Evolutionary conservation across 37 sponge, comb jelly and placozoan genomes (phyloP).

Genomic region (Chondrilla cf. caribensis): DNA sequence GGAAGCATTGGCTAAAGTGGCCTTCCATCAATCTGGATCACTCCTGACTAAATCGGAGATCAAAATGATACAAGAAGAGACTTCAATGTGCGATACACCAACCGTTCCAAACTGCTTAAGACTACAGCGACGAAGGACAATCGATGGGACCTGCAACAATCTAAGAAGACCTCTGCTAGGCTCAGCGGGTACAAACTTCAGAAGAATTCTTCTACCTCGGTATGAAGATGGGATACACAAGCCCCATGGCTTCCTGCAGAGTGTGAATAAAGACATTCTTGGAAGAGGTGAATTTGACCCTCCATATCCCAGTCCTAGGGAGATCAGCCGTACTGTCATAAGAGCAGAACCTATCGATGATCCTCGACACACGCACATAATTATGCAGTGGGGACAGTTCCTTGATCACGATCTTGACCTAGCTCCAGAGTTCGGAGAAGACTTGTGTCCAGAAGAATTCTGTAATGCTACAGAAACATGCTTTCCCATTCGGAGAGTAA

Average conservation of each 20-base stretch:
- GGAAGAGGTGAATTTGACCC: constrained; percentile 44
- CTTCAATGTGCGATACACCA: constrained; percentile 21
- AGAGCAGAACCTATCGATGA: constrained; percentile 28
- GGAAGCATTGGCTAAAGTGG: constrained; percentile 40
- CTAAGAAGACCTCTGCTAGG: constrained; percentile 53
- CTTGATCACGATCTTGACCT: constrained; percentile 82
- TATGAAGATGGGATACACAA: constrained; percentile 73
- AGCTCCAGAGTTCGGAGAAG: constrained; percentile 18
- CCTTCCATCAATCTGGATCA: constrained; percentile 54
- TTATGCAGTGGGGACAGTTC: constrained; percentile 97
- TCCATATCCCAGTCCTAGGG: constrained; percentile 74
- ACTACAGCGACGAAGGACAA: constrained; percentile 48
- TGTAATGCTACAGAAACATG: constrained; percentile 43
- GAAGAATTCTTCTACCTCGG: constrained; percentile 53
- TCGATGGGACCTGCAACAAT: constrained; percentile 92
- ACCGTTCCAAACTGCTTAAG: background rate
- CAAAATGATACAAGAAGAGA: constrained; percentile 25
- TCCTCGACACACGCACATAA: constrained; percentile 57
- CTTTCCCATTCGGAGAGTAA: constrained; percentile 30
- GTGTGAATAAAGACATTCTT: background rate
- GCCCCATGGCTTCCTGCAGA: constrained; percentile 57
- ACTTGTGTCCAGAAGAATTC: background rate
- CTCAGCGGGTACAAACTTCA: constrained; percentile 49
- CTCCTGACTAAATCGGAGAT: constrained; percentile 48
- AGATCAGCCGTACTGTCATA: constrained; percentile 46